Base-by-base conservation (phyloP, 2,888 invertebrate species). In the Seladonia tumulorum region DNA sequence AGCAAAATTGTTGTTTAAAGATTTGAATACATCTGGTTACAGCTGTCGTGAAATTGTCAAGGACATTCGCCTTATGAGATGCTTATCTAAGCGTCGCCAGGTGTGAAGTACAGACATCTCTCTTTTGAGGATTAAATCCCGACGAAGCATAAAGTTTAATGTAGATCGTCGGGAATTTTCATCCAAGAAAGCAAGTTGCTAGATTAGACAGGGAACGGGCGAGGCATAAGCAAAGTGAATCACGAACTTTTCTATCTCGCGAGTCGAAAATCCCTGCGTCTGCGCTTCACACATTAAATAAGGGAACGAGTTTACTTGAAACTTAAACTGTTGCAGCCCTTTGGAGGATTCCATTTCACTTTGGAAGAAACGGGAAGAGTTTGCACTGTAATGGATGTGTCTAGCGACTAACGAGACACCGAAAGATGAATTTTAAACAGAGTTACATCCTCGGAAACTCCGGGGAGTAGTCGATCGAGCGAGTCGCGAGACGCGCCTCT, bases 351-450 rank as follows among this genome's bases (percentile, higher is more conserved):
- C 16, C 66, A 57, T 83, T 75, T 68, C n/a, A 25, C 18, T 18
- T 42, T 25, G 45, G 49, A 63, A 25, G 29, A 83, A 63, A 83
- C 25, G 71, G 83, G 42, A 71, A 74, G 68, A 75, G 53, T 72
- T 71, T 60, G 39, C 53, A 4, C 22, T 18, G 79, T 73, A 73
- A 85, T 72, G 60, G 78, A 79, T 57, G 81, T 45, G 29, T 60
- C 47, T 22, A 4, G 70, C 22, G 57, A n/a, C 47, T 49, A 66
- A 73, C 66, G 60, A 70, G 70, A 53, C 74, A 14, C 47, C 45
- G 71, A 66, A 83, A 79, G 71, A 45, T 82, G 84, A 75, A 74
- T 85, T 82, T 76, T 74, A 82, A 86, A 86, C 86, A 75, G 74
- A 75, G 74, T 85, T 77, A 82, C 71, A 53, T 68, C 75, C 42